Conservation (phyloP, 2,113 vertebrate species). For the Hemibagrus wyckioides region DNA sequence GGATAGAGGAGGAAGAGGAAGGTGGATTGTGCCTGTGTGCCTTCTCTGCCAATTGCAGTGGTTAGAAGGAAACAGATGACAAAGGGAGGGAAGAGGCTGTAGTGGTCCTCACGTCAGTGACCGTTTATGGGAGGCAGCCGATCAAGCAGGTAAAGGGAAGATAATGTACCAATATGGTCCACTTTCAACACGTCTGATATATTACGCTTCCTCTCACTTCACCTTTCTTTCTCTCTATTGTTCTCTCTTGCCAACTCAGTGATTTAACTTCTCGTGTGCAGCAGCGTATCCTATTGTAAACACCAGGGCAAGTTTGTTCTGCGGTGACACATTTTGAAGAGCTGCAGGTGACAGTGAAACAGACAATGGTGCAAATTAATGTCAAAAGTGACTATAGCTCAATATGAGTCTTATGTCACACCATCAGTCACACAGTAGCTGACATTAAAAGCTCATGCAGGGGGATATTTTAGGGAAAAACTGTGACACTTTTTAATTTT, state of each 20-base stretch:
- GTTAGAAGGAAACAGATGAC: constrained; percentile 69
- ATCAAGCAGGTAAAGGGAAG: constrained; percentile 27
- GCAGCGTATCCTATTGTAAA: neutral
- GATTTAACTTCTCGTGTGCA: neutral
- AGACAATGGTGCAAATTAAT: constrained; percentile 40
- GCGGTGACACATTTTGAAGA: constrained; percentile 22
- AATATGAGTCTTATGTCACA: constrained; percentile 35
- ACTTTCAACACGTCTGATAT: neutral
- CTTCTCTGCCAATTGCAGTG: constrained; percentile 78
- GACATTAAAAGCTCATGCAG: neutral
- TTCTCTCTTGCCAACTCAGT: neutral
- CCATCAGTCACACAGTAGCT: constrained; percentile 40
- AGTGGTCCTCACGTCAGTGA: constrained; percentile 32
- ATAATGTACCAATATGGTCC: constrained; percentile 28
- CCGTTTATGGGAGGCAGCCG: constrained; percentile 33
- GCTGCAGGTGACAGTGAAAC: constrained; percentile 30
- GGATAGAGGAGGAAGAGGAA: constrained; percentile 67
- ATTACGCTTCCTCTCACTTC: constrained; percentile 19
- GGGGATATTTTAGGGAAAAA: neutral
- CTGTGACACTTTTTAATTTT: neutral
- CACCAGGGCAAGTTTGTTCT: neutral
- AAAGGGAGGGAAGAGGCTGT: constrained; percentile 56
- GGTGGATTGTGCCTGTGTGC: constrained; percentile 65
- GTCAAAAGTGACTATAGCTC: constrained; percentile 38
- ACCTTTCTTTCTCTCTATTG: constrained; percentile 4